phyloP scores from a whole-genome alignment of 2,797 vertebrate genomes.

The Luscinia luscinia region DNA sequence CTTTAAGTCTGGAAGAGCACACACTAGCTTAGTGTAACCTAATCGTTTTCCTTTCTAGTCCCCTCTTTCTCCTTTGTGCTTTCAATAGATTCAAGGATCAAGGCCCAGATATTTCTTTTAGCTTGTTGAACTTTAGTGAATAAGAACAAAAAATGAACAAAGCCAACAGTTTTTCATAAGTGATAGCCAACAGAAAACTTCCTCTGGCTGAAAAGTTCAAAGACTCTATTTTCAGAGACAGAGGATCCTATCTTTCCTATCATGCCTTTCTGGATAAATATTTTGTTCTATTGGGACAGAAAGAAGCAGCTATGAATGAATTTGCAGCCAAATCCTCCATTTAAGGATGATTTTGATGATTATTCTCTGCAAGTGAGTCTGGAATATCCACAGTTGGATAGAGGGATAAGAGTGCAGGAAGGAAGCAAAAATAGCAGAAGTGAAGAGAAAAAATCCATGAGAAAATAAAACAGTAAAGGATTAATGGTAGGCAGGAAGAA shows the following conservation, averaged over 20 bases:
- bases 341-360: not conserved
- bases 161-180: constrained; percentile 55
- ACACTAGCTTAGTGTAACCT: not conserved
- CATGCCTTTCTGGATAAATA: constrained; percentile 13
- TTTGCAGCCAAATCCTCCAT: not conserved
- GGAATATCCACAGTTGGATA: not conserved
- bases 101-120: constrained; percentile 34
- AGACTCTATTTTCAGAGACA: constrained; percentile 22
- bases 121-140: constrained; percentile 4
- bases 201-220: constrained; percentile 60
- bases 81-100: constrained; percentile 51
- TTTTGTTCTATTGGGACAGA: not conserved
- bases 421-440: not conserved
- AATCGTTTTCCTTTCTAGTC: constrained; percentile 12
- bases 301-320: not conserved
- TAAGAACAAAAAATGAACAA: constrained; percentile 55
- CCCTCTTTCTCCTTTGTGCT: constrained; percentile 8
- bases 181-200: constrained; percentile 64
- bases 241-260: not conserved
- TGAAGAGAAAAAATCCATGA: not conserved
- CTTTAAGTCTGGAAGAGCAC: constrained; percentile 8
- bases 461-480: not conserved
- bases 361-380: not conserved
- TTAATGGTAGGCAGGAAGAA: not conserved
- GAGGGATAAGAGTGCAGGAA: not conserved